phyloP scores from a whole-genome alignment of 2,113 vertebrate genomes.

The Pterocles gutturalis region DNA sequence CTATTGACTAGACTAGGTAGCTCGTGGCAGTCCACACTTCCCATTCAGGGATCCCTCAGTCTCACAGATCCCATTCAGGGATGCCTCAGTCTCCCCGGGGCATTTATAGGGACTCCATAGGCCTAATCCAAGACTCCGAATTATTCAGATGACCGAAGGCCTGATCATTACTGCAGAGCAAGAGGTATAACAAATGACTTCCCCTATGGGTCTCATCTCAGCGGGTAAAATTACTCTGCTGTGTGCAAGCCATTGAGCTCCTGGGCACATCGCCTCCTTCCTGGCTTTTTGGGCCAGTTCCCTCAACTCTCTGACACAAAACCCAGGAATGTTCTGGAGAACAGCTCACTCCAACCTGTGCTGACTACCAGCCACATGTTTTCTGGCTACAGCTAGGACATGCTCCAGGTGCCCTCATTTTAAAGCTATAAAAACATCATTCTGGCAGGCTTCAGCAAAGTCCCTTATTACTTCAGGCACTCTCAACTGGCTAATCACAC shows the following conservation, averaged over 20 bases:
- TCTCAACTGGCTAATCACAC: neutral
- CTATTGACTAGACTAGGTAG: neutral
- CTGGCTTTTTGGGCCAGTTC: neutral
- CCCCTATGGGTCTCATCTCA: neutral
- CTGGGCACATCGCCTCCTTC: neutral
- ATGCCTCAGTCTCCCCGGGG: neutral
- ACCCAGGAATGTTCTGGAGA: neutral
- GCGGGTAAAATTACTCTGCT: neutral
- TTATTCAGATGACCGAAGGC: neutral
- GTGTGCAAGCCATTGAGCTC: neutral
- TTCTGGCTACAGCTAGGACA: neutral
- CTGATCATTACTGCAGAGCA: neutral
- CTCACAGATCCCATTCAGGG: neutral
- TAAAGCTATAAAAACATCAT: neutral
- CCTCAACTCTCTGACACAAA: neutral
- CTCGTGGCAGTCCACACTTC: neutral
- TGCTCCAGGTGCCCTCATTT: rapidly evolving
- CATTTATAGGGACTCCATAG: neutral
- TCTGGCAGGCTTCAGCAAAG: neutral
- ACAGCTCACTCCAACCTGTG: neutral
- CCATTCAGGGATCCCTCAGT: neutral
- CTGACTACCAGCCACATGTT: neutral
- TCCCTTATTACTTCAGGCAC: neutral
- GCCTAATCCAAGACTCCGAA: neutral
- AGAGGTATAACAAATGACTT: neutral